Percentiles rank a stretch among this genome's conserved stretches.
These are phyloP conservation scores for Excalfactoria chinensis DNA, from an alignment of 2,113 vertebrate species.

Conservation along the genomic window DNA sequence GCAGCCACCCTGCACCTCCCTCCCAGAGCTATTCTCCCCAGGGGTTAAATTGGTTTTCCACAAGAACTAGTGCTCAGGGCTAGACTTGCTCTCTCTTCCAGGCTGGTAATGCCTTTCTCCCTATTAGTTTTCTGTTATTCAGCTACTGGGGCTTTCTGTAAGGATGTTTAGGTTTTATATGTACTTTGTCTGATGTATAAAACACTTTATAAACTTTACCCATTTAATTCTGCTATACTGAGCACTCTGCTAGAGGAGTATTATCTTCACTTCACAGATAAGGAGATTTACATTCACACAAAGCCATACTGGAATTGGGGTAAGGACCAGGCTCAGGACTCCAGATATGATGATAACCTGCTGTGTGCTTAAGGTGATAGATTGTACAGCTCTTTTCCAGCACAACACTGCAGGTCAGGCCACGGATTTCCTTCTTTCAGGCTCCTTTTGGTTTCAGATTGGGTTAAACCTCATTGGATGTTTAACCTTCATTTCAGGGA, in stretches of 20 bases:
- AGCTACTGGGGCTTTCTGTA: conserved; percentile 6
- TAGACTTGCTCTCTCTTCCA: neutral
- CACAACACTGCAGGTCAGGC: neutral
- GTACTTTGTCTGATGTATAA: neutral
- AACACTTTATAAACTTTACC: conserved; percentile 29
- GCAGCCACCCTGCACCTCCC: neutral
- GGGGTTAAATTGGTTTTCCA: neutral
- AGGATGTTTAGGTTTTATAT: neutral
- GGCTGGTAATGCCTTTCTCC: neutral
- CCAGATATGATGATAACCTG: neutral
- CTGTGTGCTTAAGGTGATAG: neutral
- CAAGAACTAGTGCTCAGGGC: neutral
- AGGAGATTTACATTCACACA: conserved; percentile 38
- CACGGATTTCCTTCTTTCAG: neutral
- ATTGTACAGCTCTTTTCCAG: neutral
- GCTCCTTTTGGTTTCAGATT: neutral
- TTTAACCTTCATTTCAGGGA: neutral
- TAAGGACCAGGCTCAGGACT: neutral
- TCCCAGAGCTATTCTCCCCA: neutral
- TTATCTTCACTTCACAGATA: conserved; percentile 30
- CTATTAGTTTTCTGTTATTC: neutral
- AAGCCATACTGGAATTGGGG: neutral
- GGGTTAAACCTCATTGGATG: neutral
- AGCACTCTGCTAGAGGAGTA: neutral
- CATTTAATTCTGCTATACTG: conserved; percentile 11